Conservation (phyloP, 2,888 invertebrate species). For the Euplagia quadripunctaria region DNA sequence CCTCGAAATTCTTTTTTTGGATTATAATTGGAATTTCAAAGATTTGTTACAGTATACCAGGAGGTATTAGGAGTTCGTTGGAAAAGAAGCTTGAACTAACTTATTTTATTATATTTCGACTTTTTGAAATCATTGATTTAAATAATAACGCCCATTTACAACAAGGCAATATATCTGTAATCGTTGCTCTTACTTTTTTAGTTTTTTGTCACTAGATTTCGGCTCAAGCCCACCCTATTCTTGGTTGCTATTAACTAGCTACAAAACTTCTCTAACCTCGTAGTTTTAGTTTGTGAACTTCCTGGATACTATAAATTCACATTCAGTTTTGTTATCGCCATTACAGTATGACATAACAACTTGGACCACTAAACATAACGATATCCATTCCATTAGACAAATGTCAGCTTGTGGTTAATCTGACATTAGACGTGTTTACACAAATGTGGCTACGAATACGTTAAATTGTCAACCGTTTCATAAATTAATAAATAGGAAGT, state of each 20-base stretch:
- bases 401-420: slow-evolving; percentile 51
- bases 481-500: background rate
- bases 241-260: background rate
- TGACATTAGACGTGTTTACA: slow-evolving; percentile 45
- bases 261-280: background rate
- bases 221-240: background rate
- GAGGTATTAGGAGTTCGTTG: background rate
- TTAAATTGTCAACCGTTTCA: slow-evolving; percentile 16
- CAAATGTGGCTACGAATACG: slow-evolving; percentile 26
- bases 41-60: background rate
- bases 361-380: slow-evolving; percentile 57
- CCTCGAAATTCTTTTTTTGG: background rate
- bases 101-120: no score
- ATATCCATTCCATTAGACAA: slow-evolving; percentile 56
- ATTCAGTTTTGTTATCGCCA: slow-evolving; percentile 39
- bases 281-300: background rate
- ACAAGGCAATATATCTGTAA: no score
- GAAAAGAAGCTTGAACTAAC: background rate
- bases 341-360: slow-evolving; percentile 43
- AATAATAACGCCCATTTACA: no score
- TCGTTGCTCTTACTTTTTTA: background rate
- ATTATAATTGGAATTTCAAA: background rate
- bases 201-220: background rate
- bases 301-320: slow-evolving; percentile 8
- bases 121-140: no score